Evolutionary conservation across 2,888 invertebrate species (phyloP).

Genomic region (Cremastobaeus sp.): DNA sequence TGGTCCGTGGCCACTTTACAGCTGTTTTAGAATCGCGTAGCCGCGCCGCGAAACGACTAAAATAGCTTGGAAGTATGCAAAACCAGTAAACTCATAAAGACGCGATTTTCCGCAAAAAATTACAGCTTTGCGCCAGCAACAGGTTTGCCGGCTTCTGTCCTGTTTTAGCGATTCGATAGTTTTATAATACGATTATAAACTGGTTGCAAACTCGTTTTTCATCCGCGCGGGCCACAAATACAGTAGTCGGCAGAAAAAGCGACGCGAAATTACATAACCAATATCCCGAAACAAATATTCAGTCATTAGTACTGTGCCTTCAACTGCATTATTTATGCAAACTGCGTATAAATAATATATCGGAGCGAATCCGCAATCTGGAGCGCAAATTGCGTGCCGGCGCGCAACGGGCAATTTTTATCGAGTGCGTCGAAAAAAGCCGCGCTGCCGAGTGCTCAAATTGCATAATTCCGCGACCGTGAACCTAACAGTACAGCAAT

Average conservation of each 20-base stretch:
- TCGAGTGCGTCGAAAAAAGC: too few relatives aligned
- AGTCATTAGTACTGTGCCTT: too few relatives aligned
- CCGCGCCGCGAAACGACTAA: slow-evolving; percentile 9
- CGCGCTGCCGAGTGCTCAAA: too few relatives aligned
- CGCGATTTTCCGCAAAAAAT: slow-evolving; percentile 31
- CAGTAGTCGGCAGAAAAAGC: background rate
- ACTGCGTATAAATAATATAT: too few relatives aligned
- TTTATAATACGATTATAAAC: slow-evolving; percentile 52
- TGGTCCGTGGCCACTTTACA: slow-evolving; percentile 23
- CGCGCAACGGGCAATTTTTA: too few relatives aligned
- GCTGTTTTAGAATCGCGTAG: slow-evolving; percentile 27
- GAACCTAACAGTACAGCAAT: too few relatives aligned
- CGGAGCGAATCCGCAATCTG: too few relatives aligned
- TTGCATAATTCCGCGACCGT: too few relatives aligned
- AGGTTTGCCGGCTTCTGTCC: slow-evolving; percentile 29
- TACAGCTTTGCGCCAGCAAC: slow-evolving; percentile 18
- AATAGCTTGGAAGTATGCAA: slow-evolving; percentile 16
- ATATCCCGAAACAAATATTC: too few relatives aligned
- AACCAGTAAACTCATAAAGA: slow-evolving; percentile 37
- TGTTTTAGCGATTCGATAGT: slow-evolving; percentile 35
- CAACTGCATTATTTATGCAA: too few relatives aligned
- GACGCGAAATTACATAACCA: slow-evolving; percentile 7
- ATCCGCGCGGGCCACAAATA: slow-evolving; percentile 24
- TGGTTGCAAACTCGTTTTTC: slow-evolving; percentile 37
- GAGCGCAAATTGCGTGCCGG: too few relatives aligned